Percentiles rank a stretch among this genome's conserved stretches.
phyloP scores from a whole-genome alignment of 2,888 invertebrate species.

The Atherix ibis region DNA sequence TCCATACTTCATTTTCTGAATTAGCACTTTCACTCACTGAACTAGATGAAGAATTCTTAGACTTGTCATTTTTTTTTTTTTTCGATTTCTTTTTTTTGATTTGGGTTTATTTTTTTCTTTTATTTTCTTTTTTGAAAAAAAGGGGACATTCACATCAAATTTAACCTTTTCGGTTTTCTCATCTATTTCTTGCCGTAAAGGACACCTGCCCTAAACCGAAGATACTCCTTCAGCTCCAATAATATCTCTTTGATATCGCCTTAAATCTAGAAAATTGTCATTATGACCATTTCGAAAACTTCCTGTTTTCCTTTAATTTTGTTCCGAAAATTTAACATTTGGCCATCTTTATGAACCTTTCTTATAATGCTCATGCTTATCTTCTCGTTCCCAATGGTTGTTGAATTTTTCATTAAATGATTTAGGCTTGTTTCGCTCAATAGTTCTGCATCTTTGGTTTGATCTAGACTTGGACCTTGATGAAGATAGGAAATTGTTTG shows the following conservation, averaged over 20 bases:
- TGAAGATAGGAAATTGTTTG: too few relatives aligned
- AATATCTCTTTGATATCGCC: constrained; percentile 55
- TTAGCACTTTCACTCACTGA: constrained; percentile 22
- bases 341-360: too few relatives aligned
- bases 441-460: too few relatives aligned
- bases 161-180: constrained; percentile 22
- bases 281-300: constrained; percentile 9
- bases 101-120: constrained; percentile 21
- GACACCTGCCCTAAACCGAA: constrained; percentile 62
- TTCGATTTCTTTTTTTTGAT: constrained; percentile 35
- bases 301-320: constrained; percentile 11
- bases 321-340: constrained; percentile 20
- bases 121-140: constrained; percentile 11
- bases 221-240: constrained; percentile 54
- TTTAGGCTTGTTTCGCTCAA: too few relatives aligned
- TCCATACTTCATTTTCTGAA: constrained; percentile 43
- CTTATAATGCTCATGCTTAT: too few relatives aligned
- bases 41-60: constrained; percentile 28
- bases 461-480: too few relatives aligned
- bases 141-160: constrained; percentile 16
- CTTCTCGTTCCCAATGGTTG: too few relatives aligned
- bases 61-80: constrained; percentile 32
- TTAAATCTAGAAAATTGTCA: constrained; percentile 51
- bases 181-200: constrained; percentile 43
- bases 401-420: too few relatives aligned